phyloP scores from a whole-genome alignment of 2,797 vertebrate genomes.

The Clarias platycephalus region DNA sequence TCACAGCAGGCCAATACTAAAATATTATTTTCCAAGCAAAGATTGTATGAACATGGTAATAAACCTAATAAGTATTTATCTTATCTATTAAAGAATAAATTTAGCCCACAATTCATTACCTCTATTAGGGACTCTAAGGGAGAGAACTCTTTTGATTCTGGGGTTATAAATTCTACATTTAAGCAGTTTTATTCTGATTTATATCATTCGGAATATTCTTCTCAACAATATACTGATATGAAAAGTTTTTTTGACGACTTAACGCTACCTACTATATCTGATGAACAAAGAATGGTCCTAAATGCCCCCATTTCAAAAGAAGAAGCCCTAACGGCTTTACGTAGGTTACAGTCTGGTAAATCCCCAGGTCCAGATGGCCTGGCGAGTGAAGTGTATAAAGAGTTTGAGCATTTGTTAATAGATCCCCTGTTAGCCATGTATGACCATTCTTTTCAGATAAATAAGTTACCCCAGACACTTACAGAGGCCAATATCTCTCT shows the following conservation, averaged over 20 bases:
- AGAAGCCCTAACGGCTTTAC: not conserved
- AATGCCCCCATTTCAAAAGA: constrained; percentile 18
- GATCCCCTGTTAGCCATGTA: constrained; percentile 16
- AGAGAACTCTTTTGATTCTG: not conserved
- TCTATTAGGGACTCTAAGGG: not conserved
- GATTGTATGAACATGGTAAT: not conserved
- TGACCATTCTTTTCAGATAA: not conserved
- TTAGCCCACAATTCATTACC: not conserved
- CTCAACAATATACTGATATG: constrained; percentile 1
- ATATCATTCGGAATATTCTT: constrained; percentile 12
- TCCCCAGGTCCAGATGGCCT: constrained; percentile 1
- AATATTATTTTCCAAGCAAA: not conserved
- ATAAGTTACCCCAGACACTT: not conserved
- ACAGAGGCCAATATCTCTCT: not conserved
- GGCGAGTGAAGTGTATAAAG: constrained; percentile 7
- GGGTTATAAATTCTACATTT: constrained; percentile 3
- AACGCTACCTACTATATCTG: constrained; percentile 12
- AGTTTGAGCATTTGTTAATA: not conserved
- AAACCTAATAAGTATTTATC: not conserved
- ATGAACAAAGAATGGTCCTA: not conserved
- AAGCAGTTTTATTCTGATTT: constrained; percentile 11
- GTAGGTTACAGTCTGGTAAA: not conserved
- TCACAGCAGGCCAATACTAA: not conserved
- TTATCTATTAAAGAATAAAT: not conserved
- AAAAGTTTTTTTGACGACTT: not conserved